A percentile compares a stretch with the other conserved stretches of the same genome.
Evolutionary conservation across 2,888 invertebrate genomes (phyloP).

Genomic region (Drosophila nigricruria): DNA sequence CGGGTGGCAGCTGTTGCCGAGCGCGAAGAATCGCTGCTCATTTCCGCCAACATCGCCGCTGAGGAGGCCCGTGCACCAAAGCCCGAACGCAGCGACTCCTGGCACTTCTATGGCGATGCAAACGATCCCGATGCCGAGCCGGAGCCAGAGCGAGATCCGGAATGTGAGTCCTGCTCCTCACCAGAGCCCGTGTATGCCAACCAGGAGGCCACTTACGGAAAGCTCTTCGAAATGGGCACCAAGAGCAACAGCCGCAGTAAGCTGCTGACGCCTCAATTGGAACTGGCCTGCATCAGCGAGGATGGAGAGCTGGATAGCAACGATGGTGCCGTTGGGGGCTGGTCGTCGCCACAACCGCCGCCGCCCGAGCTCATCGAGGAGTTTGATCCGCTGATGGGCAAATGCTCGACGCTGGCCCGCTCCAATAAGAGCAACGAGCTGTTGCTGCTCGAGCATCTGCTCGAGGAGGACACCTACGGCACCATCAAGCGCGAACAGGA

Average conservation of each 20-base stretch:
- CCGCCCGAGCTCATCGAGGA: slow-evolving; percentile 88
- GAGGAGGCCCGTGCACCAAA: slow-evolving; percentile 77
- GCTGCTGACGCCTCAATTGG: slow-evolving; percentile 74
- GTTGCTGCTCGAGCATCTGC: slow-evolving; percentile 88
- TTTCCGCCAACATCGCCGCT: slow-evolving; percentile 69
- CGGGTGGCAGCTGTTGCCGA: slow-evolving; percentile 66
- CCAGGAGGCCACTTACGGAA: slow-evolving; percentile 84
- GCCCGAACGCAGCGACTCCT: slow-evolving; percentile 84
- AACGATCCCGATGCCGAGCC: slow-evolving; percentile 49
- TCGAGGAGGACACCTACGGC: slow-evolving; percentile 90
- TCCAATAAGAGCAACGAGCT: slow-evolving; percentile 87
- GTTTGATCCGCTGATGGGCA: slow-evolving; percentile 88
- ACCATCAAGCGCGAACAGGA: slow-evolving; percentile 86
- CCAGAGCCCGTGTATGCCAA: slow-evolving; percentile 85
- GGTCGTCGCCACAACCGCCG: slow-evolving; percentile 5
- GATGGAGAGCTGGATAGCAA: slow-evolving; percentile 55
- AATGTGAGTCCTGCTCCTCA: slow-evolving; percentile 61
- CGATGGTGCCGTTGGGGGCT: slow-evolving; percentile 76
- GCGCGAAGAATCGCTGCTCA: slow-evolving; percentile 76
- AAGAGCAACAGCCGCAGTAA: slow-evolving; percentile 74
- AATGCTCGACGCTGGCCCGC: slow-evolving; percentile 71
- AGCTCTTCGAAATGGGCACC: slow-evolving; percentile 83
- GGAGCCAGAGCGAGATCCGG: slow-evolving; percentile 9
- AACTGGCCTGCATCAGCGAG: slow-evolving; percentile 61
- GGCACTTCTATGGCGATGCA: slow-evolving; percentile 82